Conservation (phyloP, 2,113 vertebrate species). For the Bathybates hornii region DNA sequence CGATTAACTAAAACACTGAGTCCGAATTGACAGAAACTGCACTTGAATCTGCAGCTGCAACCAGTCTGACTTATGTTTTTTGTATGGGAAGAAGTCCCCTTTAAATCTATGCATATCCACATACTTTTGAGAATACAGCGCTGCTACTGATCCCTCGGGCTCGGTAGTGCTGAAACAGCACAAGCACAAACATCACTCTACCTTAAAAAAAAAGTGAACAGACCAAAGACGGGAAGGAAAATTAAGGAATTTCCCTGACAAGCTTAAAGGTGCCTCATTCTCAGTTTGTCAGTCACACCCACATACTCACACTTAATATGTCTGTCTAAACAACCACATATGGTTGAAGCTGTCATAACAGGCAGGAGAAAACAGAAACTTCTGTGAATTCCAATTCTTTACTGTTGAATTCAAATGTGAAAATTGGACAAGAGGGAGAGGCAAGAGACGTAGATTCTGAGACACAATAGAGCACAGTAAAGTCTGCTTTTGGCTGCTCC, state of each 20-base stretch:
- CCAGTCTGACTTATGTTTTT: neutral
- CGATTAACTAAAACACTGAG: neutral
- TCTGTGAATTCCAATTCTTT: neutral
- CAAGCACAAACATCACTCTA: neutral
- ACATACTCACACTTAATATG: neutral
- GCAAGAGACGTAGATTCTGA: neutral
- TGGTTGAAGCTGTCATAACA: neutral
- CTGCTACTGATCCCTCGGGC: neutral
- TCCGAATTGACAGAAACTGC: neutral
- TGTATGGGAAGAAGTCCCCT: neutral
- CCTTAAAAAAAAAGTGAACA: neutral
- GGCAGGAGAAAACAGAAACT: neutral
- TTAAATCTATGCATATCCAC: accelerated
- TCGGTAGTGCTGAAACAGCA: neutral
- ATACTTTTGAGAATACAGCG: neutral
- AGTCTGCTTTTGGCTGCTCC: neutral
- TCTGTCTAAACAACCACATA: neutral
- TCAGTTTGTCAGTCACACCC: neutral
- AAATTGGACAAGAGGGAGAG: neutral
- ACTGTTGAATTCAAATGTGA: neutral
- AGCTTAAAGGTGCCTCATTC: neutral
- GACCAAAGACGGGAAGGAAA: neutral
- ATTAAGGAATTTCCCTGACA: neutral
- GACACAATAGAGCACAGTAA: neutral
- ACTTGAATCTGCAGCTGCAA: neutral